phyloP scores from a whole-genome alignment of 2,797 vertebrate genomes.

The Sciaenops ocellatus region DNA sequence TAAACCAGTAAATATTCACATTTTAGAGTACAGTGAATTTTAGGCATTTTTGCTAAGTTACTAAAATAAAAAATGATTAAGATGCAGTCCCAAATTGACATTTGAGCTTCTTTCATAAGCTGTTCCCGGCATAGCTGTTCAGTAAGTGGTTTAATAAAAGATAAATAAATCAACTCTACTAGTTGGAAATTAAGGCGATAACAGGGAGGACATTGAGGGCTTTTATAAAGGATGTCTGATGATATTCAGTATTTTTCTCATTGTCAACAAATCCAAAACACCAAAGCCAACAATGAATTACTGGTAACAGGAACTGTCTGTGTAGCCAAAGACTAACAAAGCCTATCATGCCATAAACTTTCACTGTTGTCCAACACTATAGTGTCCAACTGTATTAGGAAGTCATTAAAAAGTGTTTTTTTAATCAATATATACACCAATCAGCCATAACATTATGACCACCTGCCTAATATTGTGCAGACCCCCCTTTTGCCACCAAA shows the following conservation, averaged over 20 bases:
- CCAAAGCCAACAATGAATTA: neutral
- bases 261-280: neutral
- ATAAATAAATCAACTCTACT: neutral
- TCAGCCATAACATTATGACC: too few relatives aligned
- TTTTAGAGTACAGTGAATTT: neutral
- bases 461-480: too few relatives aligned
- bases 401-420: neutral
- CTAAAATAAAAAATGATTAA: too few relatives aligned
- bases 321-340: neutral
- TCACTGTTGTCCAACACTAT: neutral
- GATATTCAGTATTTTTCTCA: neutral
- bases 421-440: neutral
- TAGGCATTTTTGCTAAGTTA: too few relatives aligned
- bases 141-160: neutral
- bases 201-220: neutral
- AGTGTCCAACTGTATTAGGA: neutral
- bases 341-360: neutral
- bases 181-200: neutral
- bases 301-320: neutral
- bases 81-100: neutral
- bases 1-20: neutral
- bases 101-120: neutral
- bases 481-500: too few relatives aligned
- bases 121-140: neutral
- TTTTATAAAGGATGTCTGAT: neutral